Base-by-base conservation (phyloP, 2,113 vertebrate species). In the Strix uralensis region DNA sequence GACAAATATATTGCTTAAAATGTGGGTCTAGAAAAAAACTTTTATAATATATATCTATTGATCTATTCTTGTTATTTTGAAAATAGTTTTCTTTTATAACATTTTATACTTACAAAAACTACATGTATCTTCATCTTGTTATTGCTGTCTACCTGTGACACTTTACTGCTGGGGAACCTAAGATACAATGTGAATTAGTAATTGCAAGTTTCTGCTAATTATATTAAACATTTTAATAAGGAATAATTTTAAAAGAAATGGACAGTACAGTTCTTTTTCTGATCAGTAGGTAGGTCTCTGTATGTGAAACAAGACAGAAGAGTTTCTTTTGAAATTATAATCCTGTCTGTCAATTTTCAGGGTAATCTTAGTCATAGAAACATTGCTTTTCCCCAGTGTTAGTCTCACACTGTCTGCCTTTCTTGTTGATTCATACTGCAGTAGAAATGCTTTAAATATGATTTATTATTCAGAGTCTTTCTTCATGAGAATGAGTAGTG, bases 71-170 rank as follows among this genome's bases (percentile, higher is more conserved):
- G 85, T 92, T 97, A 94, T 96, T 94, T 96, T 96, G 80, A 92
- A 92, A 92, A 87, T 92, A 78, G 52, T 85, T 74, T 97, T 95
- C 95, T 92, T 97, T 96, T 96, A 93, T 87, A 97, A 93, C 86
- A 87, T 96, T 98, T 97, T 98, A 96, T 98, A 98, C 66, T 97
- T 98, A 46, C 89, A 81, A 94, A 62, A 93, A 54, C 49, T 66
- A 81, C 67, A 32, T 55, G 23, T 92, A 79, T 90, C 94, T 97
- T 98, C 92, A 92, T 88, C 79, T 97, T 97, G 83, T 95, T 95
- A 94, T 98, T 98, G 96, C 97, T 92, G 65, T 95, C 73, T 92
- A 58, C 81, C 34, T 75, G 96, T 97, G 95, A 97, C 88, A 97
- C 86, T 97, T 97, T 91, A 97, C 58, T 83, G 93, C 96, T 96